A percentile compares a stretch with the other conserved stretches of the same genome.
phyloP scores from a whole-genome alignment of 2,113 vertebrate species.

The Austrofundulus limnaeus region DNA sequence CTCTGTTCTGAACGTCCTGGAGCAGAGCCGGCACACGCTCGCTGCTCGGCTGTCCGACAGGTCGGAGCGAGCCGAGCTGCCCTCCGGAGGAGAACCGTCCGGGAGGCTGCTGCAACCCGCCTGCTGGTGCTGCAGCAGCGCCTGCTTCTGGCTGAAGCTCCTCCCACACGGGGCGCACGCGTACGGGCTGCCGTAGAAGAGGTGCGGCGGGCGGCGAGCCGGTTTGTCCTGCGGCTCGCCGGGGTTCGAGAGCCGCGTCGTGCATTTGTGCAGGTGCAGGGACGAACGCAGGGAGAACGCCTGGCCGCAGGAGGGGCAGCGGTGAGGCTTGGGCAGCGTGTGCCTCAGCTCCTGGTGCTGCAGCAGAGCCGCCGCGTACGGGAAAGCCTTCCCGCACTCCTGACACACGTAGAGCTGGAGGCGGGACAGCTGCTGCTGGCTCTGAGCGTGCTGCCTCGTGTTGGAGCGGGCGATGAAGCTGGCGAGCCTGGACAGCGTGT shows the following conservation, averaged over 20 bases:
- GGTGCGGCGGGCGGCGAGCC: constrained; percentile 36
- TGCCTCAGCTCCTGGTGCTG: constrained; percentile 63
- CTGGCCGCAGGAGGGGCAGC: constrained; percentile 63
- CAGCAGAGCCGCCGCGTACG: constrained; percentile 35
- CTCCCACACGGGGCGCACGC: constrained; percentile 71
- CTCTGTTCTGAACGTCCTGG: constrained; percentile 42
- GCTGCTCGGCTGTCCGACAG: constrained; percentile 21
- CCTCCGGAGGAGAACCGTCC: constrained; percentile 32
- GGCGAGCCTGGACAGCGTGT: constrained; percentile 70
- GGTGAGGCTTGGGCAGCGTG: constrained; percentile 67
- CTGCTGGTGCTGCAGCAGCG: constrained; percentile 75
- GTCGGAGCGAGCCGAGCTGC: constrained; percentile 31
- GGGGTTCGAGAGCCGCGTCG: neutral
- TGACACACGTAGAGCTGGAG: constrained; percentile 29
- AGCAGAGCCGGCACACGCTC: constrained; percentile 50
- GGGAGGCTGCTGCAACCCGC: constrained; percentile 56
- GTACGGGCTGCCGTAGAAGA: constrained; percentile 58
- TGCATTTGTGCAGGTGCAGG: constrained; percentile 68
- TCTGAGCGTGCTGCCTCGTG: constrained; percentile 30
- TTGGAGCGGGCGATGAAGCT: constrained; percentile 65
- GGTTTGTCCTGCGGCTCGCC: constrained; percentile 29
- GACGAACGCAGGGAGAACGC: constrained; percentile 72
- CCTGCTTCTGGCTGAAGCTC: constrained; percentile 73
- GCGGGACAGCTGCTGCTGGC: constrained; percentile 12
- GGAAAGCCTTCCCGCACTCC: constrained; percentile 63